phyloP scores from a whole-genome alignment of 2,888 invertebrate genomes.

The Dermolepida albohirtum region DNA sequence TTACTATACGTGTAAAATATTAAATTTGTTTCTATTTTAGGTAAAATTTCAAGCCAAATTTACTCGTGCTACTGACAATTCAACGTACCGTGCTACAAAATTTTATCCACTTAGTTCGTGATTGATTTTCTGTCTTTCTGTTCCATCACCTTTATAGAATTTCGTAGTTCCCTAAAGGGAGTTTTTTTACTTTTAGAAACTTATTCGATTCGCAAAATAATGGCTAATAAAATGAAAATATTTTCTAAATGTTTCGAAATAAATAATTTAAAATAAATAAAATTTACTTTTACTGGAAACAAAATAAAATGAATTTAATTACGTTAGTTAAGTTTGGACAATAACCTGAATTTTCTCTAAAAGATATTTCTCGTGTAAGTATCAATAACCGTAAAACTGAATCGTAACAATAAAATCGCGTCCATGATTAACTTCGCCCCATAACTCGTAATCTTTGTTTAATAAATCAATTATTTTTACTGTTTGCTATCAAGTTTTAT shows the following conservation, averaged over 20 bases:
- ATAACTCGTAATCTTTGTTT: slow-evolving; percentile 15
- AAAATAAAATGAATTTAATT: neutral
- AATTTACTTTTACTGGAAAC: too few species aligned
- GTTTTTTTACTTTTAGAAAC: neutral
- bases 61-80: neutral
- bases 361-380: slow-evolving; percentile 17
- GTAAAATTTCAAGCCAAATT: too few species aligned
- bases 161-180: slow-evolving; percentile 1
- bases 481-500: neutral
- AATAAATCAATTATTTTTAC: slow-evolving; percentile 23
- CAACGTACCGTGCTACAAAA: slow-evolving; percentile 8
- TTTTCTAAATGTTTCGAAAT: too few species aligned
- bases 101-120: slow-evolving; percentile 16
- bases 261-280: too few species aligned
- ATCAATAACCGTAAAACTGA: slow-evolving; percentile 29
- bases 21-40: too few species aligned
- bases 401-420: slow-evolving; percentile 21
- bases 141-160: slow-evolving; percentile 16
- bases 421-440: slow-evolving; percentile 15
- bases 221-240: neutral
- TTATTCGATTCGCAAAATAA: slow-evolving; percentile 14
- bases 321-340: slow-evolving; percentile 9
- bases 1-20: too few species aligned
- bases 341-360: slow-evolving; percentile 14
- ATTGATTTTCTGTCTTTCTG: slow-evolving; percentile 33